Evolutionary conservation across 2,113 vertebrate species (phyloP), one percentile per base, ranked within the genome.

Genomic region (Pelusios castaneus): DNA sequence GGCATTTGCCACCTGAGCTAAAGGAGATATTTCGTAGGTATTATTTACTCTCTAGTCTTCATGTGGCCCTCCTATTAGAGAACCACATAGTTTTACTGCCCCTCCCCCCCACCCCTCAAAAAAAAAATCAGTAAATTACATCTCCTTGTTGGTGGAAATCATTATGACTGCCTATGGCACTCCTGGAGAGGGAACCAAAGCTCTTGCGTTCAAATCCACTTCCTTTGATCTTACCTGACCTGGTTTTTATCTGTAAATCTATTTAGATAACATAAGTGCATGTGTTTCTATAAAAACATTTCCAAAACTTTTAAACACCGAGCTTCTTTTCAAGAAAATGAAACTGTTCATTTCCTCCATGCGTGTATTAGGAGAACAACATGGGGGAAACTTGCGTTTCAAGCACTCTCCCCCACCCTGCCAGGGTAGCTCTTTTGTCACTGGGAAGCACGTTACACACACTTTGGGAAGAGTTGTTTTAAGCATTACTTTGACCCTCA

Each of bases 401-500:
- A 19, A 38, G 8, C 58, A 6, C 78, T 90, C 79, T 95, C 84
- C 88, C 73, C 51, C 13, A 91, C 91, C 13, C 81, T 94, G 70
- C 89, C 90, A 85, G 22, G 63, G 38, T 38, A 70, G 9, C 9
- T 70, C 34, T 70, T 88, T 78, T 83, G 13, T 80, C 91, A 10
- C 38, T 85, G 8, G 13, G 78, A 84, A 78, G 6, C 76, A 88
- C 84, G 58, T n/a, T 12, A 5, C 60, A 55, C 21, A 75, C 60
- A 60, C 34, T 89, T 92, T 4, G 4, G 45, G n/a, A 34, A 91
- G 10, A n/a, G 10, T 76, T 93, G 8, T 81, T 91, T n/a, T 87
- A 82, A 91, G 3, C 55, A 80, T 95, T 93, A 70, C 29, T 89
- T 89, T 89, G 58, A 21, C 8, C 82, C 54, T 91, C 86, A n/a